Base-by-base conservation (phyloP, 2,888 invertebrate species). In the Tinea pellionella region DNA sequence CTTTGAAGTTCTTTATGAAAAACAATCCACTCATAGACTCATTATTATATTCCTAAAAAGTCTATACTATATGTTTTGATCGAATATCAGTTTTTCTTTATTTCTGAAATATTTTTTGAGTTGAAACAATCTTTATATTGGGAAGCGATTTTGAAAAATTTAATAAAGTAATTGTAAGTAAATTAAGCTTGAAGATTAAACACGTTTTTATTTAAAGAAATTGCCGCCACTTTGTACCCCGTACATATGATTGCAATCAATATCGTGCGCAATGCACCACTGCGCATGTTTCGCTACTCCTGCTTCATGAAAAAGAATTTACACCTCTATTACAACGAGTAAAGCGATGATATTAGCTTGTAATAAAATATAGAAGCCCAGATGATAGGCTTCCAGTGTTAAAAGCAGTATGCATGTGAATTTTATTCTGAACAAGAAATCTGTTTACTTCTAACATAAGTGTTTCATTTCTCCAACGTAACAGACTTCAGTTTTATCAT, bases 241-340 rank as follows among this genome's bases (percentile, higher is more conserved):
- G 68, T 76, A 77, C 80, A 77, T 75, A 75, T 80, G 78, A 80
- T 75, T 76, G 75, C 72, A 81, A 86, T 86, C 85, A 80, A 86
- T 86, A 85, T 74, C 69, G 65, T 87, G 86, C 86, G 86, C 85
- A 82, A 73, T 80, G 77, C 77, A 80, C 72, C 77, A 85, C 68
- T 76, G 84, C 86, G 86, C 86, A 87, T 76, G 80, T 82, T 81
- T 77, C 73, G 68, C 74, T 72, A 70, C 69, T 64, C 68, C 60
- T 59, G 41, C 30, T 13, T 8, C 2, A n/a, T 13, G 47, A 16
- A 62, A 67, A 11, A 53, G 61, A 7, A 76, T 63, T 64, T 61
- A 64, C 59, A 59, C 63, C 70, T 64, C 65, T 75, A 63, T 2
- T 0, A 8, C 11, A 6, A n/a, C 1, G 4, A 4, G 1, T 2